Evolutionary conservation across 2,797 vertebrate genomes (phyloP), one percentile per base, ranked within the genome.

Genomic region (Bucorvus abyssinicus): DNA sequence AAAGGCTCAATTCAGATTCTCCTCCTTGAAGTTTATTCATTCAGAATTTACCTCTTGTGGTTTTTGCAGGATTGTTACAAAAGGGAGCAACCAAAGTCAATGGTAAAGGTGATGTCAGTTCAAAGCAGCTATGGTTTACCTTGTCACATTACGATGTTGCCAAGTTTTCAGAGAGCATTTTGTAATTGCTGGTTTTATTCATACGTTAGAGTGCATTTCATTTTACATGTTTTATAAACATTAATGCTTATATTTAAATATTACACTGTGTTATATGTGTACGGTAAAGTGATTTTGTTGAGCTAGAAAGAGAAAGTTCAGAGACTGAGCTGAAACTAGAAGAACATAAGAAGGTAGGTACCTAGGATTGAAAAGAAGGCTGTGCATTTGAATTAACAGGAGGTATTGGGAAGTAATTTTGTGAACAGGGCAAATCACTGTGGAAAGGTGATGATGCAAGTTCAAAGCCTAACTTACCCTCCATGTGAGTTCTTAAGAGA

Each of bases 101-200:
- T 22, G 27, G 12, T 53, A 65, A 75, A 57, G 16, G 9, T 36
- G 11, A 15, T 42, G 7, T 38, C 47, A 79, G 7, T 38, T 70
- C 38, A 79, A 36, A 75, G 30, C 27, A 91, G 27, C 36, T 75
- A 7, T 40, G 32, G 14, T 76, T 83, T 79, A 32, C 49, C 19
- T 59, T 50, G 47, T 49, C 17, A 32, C 17, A n/a, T 55, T 50
- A 38, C 0, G 0, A 42, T 56, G 18, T 21, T 68, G 29, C 22
- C 44, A 75, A 7, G 12, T 82, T 56, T 78, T 56, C 42, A n/a
- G 5, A 57, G 53, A 67, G 6, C 19, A 30, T 68, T 71, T 27
- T 53, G 24, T 57, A 67, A 40, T 6, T 24, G 30, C 15, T 78
- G 8, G 2, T 75, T 69, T 59, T 32, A 49, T 34, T 53, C 38